Evolutionary conservation across 2,797 vertebrate genomes (phyloP).

Genomic region (Streptopelia turtur): DNA sequence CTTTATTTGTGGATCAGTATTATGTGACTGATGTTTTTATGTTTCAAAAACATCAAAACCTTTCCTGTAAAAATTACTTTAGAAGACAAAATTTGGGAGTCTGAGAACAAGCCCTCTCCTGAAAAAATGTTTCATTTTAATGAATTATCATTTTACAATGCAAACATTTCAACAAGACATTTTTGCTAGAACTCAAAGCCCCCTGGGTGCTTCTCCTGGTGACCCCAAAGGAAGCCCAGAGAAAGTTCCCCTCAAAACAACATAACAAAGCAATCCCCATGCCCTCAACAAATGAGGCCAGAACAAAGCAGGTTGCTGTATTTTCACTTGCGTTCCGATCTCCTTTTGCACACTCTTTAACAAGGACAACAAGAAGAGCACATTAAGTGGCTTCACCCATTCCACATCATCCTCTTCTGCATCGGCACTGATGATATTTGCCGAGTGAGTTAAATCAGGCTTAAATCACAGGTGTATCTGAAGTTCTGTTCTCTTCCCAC

Average conservation of each 20-base stretch:
- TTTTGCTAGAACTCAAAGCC: slow-evolving; percentile 16
- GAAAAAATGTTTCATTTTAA: neutral
- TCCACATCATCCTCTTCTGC: neutral
- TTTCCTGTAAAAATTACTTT: neutral
- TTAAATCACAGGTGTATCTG: neutral
- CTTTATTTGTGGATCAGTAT: neutral
- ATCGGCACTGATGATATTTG: neutral
- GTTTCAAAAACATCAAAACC: slow-evolving; percentile 29
- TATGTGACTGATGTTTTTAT: neutral
- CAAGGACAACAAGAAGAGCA: neutral
- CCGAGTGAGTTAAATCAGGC: neutral
- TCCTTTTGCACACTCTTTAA: neutral
- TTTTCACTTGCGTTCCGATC: neutral
- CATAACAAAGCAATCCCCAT: neutral
- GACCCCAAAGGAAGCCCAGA: neutral
- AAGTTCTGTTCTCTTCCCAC: neutral
- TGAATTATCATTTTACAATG: neutral
- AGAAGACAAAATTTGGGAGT: neutral
- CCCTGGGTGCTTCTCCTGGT: slow-evolving; percentile 8
- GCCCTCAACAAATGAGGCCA: neutral
- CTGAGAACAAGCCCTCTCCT: neutral
- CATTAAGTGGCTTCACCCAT: neutral
- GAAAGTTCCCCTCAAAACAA: neutral
- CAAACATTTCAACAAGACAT: neutral
- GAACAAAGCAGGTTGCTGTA: neutral